Conservation (phyloP, 2,888 invertebrate species). For the Dendrolimus pini region DNA sequence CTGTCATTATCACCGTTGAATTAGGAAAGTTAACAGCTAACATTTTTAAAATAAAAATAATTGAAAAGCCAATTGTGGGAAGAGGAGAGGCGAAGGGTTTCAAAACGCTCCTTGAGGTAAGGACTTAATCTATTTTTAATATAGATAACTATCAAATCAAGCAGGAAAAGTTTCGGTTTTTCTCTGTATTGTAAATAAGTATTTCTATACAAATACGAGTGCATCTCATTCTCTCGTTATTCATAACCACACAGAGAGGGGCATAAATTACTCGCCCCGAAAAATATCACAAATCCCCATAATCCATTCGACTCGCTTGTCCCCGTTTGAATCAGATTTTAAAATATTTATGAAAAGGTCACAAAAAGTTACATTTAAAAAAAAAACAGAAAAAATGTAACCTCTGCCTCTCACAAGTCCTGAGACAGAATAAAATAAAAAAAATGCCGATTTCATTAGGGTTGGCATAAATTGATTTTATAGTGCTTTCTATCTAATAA, state of each 20-base stretch:
- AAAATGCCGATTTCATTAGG: slow-evolving; percentile 30
- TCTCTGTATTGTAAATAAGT: no score
- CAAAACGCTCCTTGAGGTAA: no score
- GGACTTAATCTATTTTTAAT: no score
- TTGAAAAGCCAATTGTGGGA: no score
- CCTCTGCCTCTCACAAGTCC: slow-evolving; percentile 29
- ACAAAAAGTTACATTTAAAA: slow-evolving; percentile 27
- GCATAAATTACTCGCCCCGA: slow-evolving; percentile 70
- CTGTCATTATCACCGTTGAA: no score
- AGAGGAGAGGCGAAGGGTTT: no score
- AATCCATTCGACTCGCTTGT: slow-evolving; percentile 72
- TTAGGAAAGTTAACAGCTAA: no score
- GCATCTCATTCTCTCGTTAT: slow-evolving; percentile 60
- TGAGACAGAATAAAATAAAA: slow-evolving; percentile 69
- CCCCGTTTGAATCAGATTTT: slow-evolving; percentile 72
- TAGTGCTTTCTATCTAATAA: no score
- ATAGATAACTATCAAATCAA: no score
- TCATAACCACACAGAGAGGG: slow-evolving; percentile 71
- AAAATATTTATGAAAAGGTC: slow-evolving; percentile 75
- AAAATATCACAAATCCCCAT: slow-evolving; percentile 65
- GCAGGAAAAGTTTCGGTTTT: no score
- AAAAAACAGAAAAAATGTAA: slow-evolving; percentile 31
- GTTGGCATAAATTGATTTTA: background rate
- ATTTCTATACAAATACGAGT: slow-evolving; percentile 6
- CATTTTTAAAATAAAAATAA: no score